These are phyloP conservation scores for Calephelis virginiensis DNA, from an alignment of 1,140 invertebrate genomes.

Conservation along the genomic window DNA sequence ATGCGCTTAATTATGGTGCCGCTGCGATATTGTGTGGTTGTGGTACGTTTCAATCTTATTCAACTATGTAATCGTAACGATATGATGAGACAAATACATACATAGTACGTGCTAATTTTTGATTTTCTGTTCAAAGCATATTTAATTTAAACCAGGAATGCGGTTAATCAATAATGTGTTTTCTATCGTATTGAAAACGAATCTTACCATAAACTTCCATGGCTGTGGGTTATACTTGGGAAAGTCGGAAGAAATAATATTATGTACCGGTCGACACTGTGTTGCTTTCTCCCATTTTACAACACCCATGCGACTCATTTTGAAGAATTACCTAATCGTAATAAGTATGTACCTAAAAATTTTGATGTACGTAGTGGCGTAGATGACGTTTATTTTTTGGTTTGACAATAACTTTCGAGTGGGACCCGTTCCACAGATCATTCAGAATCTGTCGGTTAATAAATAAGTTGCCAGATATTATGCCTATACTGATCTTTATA, in stretches of 20 bases:
- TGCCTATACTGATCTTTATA: too few species aligned
- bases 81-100: too few species aligned
- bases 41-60: too few species aligned
- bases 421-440: too few species aligned
- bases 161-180: not conserved
- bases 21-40: too few species aligned
- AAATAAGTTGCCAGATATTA: too few species aligned
- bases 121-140: not conserved
- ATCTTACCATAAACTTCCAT: slow-evolving; percentile 71
- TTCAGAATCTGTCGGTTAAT: too few species aligned
- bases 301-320: slow-evolving; percentile 55
- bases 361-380: too few species aligned
- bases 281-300: slow-evolving; percentile 67
- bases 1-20: too few species aligned
- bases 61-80: too few species aligned
- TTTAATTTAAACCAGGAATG: not conserved
- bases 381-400: too few species aligned
- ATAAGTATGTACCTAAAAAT: not conserved
- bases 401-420: too few species aligned
- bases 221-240: slow-evolving; percentile 67
- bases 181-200: not conserved
- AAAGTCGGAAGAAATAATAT: slow-evolving; percentile 74
- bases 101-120: not conserved
- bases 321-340: slow-evolving; percentile 9
- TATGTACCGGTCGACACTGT: slow-evolving; percentile 56